phyloP scores from a whole-genome alignment of 2,797 vertebrate species.

The Hypotaenidia philippensis region DNA sequence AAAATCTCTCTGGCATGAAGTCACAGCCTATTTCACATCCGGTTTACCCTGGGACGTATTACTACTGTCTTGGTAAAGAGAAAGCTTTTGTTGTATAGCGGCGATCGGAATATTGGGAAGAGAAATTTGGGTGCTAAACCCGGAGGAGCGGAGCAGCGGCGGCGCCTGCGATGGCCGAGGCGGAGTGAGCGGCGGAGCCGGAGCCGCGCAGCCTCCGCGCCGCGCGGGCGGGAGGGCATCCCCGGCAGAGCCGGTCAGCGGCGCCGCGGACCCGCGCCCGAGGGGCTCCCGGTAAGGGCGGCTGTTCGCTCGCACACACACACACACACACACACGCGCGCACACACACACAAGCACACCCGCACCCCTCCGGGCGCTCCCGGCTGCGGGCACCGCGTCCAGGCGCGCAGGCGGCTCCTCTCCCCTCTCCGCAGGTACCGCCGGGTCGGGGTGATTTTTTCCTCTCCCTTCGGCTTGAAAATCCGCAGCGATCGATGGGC shows the following conservation, averaged over 20 bases:
- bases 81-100: conserved; percentile 80
- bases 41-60: conserved; percentile 88
- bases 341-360: not conserved
- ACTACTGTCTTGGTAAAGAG: conserved; percentile 84
- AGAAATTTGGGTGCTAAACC: conserved; percentile 75
- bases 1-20: conserved; percentile 89
- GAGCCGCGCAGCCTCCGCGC: conserved; percentile 82
- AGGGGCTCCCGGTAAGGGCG: conserved; percentile 78
- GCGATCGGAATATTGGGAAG: conserved; percentile 70
- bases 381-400: conserved; percentile 42
- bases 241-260: conserved; percentile 80
- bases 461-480: conserved; percentile 30
- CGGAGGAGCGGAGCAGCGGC: conserved; percentile 79
- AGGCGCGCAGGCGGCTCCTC: conserved; percentile 2
- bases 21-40: conserved; percentile 89
- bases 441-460: conserved; percentile 52
- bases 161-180: conserved; percentile 88
- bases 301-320: not conserved
- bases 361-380: not conserved
- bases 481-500: conserved; percentile 76
- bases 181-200: conserved; percentile 79
- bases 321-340: not conserved
- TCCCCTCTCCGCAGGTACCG: conserved; percentile 47
- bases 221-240: conserved; percentile 81
- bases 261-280: conserved; percentile 69